Evolutionary conservation across 2,888 invertebrate species (phyloP).

Genomic region (Pammene aurita): DNA sequence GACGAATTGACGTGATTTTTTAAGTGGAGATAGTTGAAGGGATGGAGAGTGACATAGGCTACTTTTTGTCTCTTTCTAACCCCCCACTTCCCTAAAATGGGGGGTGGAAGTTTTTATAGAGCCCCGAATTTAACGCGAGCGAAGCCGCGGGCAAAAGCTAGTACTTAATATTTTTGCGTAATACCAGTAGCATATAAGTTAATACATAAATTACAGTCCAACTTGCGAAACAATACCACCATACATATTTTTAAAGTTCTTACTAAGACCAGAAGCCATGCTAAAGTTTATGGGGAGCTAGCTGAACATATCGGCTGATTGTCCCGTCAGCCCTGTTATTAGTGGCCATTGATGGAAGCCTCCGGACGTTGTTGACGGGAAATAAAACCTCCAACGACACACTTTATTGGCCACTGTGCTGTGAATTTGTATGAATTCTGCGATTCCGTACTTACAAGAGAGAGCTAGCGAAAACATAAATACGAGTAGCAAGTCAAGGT

Average conservation of each 20-base stretch:
- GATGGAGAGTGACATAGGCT: too few relatives aligned
- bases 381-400: constrained; percentile 32
- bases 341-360: constrained; percentile 36
- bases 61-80: too few relatives aligned
- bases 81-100: too few relatives aligned
- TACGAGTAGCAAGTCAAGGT: not conserved
- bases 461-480: not conserved
- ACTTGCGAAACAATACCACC: constrained; percentile 6
- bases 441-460: not conserved
- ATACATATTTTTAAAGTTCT: constrained; percentile 1
- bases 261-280: constrained; percentile 44
- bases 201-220: not conserved
- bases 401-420: constrained; percentile 38
- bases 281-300: constrained; percentile 35
- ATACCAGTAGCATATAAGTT: not conserved
- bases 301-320: constrained; percentile 39
- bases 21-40: too few relatives aligned
- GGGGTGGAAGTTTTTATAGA: too few relatives aligned
- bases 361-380: constrained; percentile 20
- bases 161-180: not conserved
- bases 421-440: constrained; percentile 18
- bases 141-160: too few relatives aligned
- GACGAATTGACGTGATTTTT: too few relatives aligned
- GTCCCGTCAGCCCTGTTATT: constrained; percentile 37
- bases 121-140: too few relatives aligned